These are phyloP conservation scores for Cercopithecus petaurista DNA, from an alignment of 2,797 vertebrate genomes.

Conservation along the genomic window DNA sequence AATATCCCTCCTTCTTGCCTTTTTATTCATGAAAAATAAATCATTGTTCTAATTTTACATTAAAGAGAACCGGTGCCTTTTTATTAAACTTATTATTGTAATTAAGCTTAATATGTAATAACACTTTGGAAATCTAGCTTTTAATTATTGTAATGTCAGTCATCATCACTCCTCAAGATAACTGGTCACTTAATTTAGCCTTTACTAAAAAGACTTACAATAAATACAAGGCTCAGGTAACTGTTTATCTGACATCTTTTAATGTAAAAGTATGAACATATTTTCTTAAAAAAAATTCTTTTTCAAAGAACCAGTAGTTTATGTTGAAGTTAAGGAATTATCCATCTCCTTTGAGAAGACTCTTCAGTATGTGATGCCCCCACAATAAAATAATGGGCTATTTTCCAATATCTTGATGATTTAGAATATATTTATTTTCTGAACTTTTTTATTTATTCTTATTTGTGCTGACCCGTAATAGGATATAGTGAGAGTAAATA, in stretches of 20 bases:
- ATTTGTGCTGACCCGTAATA: neutral
- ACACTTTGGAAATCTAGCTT: conserved; percentile 50
- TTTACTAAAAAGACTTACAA: neutral
- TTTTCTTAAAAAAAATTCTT: neutral
- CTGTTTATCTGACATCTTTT: neutral
- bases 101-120: conserved; percentile 76
- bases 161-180: neutral
- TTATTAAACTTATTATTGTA: conserved; percentile 71
- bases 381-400: neutral
- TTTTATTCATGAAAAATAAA: conserved; percentile 73
- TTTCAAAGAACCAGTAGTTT: neutral
- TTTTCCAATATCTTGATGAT: neutral
- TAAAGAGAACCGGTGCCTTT: neutral
- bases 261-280: neutral
- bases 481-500: neutral
- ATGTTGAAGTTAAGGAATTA: neutral
- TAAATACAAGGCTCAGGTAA: neutral
- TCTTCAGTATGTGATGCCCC: neutral
- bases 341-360: neutral
- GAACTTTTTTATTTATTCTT: neutral
- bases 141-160: conserved; percentile 74
- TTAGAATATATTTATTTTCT: neutral
- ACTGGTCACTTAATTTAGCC: conserved; percentile 38
- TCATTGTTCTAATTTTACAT: conserved; percentile 69
- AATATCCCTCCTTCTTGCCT: conserved; percentile 52